Evolutionary conservation across 2,888 invertebrate species (phyloP), one percentile per base, ranked within the genome.

Genomic region (Heliconius erato): DNA sequence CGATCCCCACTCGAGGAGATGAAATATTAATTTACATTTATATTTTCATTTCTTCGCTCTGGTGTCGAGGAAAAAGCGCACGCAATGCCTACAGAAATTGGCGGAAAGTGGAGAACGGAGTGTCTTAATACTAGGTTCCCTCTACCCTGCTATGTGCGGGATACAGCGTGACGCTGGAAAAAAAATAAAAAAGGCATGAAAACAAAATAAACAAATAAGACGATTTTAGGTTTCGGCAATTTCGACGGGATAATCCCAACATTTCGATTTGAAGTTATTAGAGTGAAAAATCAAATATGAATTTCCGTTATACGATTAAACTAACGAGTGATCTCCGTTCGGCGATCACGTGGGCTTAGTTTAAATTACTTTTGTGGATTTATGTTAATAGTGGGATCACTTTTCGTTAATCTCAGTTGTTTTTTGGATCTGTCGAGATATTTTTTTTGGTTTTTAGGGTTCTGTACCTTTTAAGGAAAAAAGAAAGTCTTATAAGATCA

Each of bases 181-280:
- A 32, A 32, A 32, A 32, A 32, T 32, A 32, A 54, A 54, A 54
- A 54, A 54, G 6, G 54, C 9, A n/a, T 59, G n/a, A 63, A 63
- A 11, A 63, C n/a, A 63, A n/a, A 63, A 32, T 32, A 32, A 54
- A 63, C 4, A 32, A 67, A 67, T n/a, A 40, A 14, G 6, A 44
- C 12, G 4, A 44, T 44, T 71, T 71, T n/a, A 35, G 23, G n/a
- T 71, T 40, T 40, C 11, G 40, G 23, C 35, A 71, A 71, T 71
- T 40, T 82, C 83, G 84, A 84, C 84, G 44, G 67, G 67, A 68
- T 91, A 90, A 92, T 89, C 91, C 87, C 74, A 85, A 85, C 86
- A 28, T 90, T 88, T 85, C 86, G 86, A 86, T 86, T 84, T 65
- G 59, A 76, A 35, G n/a, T 76, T 35, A 35, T 76, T 76, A 63